Base-by-base conservation (phyloP, 2,113 vertebrate species). In the Micromys minutus region DNA sequence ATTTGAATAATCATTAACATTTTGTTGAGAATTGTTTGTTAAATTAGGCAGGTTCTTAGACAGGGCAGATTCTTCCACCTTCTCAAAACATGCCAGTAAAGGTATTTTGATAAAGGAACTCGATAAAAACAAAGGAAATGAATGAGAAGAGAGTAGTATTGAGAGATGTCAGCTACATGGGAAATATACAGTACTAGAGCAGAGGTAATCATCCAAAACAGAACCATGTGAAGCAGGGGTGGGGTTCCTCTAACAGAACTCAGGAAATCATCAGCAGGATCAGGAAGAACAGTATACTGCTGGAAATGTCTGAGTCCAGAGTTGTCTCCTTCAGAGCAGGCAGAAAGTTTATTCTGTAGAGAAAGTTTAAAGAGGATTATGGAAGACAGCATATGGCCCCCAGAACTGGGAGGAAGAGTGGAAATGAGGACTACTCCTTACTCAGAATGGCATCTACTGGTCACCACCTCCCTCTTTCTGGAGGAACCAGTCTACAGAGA, bases 31-130 rank as follows among this genome's bases (percentile, higher is more conserved):
- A 87, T 36, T 83, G 19, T 57, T 87, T 80, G 22, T 57, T 80
- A 79, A 86, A 81, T 87, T 36, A 13, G 69, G 69, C 59, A 77
- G 69, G 17, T 84, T 59, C 11, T 69, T 93, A 93, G 52, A 65
- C 61, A 85, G 52, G 72, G n/a, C 13, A 86, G 63, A 87, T n/a
- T 90, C 80, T 90, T 72, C 63, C 63, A 59, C 90, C 79, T 77
- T 47, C 52, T 85, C n/a, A 72, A 90, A 55, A 89, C 69, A 45
- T 90, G 22, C 36, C 36, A 86, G 15, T 29, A 63, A 79, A 80
- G n/a, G 13, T 86, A 79, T 63, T 83, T 83, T 65, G 16, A 75
- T 61, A 75, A 47, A 59, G 55, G 17, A 75, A 57, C 55, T 31
- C 42, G 17, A 74, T 31, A n/a, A 88, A 75, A 45, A 87, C 39